These are phyloP conservation scores for Paradisaea rubra DNA, from an alignment of 2,113 vertebrate genomes.

Conservation along the genomic window DNA sequence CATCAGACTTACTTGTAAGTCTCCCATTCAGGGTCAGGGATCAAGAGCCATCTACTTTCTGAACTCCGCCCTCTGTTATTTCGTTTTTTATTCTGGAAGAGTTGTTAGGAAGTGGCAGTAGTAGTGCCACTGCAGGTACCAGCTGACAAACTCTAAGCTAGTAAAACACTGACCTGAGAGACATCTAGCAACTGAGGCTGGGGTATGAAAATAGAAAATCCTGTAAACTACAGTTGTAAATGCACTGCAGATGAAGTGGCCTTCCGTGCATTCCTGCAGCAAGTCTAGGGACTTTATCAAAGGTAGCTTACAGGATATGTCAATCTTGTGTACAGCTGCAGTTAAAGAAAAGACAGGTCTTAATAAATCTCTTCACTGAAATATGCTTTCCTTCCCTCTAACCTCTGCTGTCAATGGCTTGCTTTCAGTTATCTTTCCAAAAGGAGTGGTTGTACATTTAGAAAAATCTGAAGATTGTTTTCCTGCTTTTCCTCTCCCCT, in stretches of 20 bases:
- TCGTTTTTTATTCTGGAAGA: background rate
- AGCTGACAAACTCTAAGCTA: background rate
- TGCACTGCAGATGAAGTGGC: background rate
- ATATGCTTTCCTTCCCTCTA: background rate
- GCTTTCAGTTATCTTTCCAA: background rate
- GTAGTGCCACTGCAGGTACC: background rate
- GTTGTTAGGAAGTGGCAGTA: background rate
- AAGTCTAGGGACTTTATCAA: constrained; percentile 4
- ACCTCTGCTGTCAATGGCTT: constrained; percentile 19
- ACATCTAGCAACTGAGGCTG: background rate
- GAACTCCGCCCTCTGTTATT: background rate
- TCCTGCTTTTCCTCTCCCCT: background rate
- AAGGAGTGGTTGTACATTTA: background rate
- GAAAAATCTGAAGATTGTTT: background rate
- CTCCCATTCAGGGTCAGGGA: background rate
- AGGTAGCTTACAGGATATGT: constrained; percentile 11
- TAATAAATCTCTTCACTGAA: constrained; percentile 37
- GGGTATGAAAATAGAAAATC: background rate
- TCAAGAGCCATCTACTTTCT: background rate
- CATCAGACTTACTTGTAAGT: background rate
- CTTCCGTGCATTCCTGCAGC: constrained; percentile 6
- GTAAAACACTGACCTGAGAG: constrained; percentile 31
- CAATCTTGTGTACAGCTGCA: constrained; percentile 36
- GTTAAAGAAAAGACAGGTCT: constrained; percentile 36
- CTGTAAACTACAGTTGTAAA: constrained; percentile 11